Evolutionary conservation across 35 echinoderm and acorn worm species (phyloP).

Genomic region (Stichopus chloronotus): DNA sequence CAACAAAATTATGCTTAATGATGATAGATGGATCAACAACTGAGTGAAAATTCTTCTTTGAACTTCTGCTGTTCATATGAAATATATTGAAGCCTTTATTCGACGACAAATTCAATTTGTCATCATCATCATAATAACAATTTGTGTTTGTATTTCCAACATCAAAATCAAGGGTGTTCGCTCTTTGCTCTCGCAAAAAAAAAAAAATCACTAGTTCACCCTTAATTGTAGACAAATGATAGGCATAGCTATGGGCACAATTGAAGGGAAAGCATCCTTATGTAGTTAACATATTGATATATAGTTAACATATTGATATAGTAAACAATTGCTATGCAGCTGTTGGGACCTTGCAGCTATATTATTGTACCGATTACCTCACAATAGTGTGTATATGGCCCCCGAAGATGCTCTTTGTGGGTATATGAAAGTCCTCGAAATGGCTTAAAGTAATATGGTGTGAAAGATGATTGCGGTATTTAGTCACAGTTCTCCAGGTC

Average conservation of each 20-base stretch:
- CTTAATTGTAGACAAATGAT: neutral
- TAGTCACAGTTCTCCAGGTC: neutral
- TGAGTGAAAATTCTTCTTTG: neutral
- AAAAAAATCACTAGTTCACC: neutral
- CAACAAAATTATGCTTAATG: too few species aligned
- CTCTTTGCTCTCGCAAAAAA: neutral
- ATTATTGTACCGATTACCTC: neutral
- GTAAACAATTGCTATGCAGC: neutral
- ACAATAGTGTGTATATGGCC: neutral
- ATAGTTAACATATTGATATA: too few species aligned
- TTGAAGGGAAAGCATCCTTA: neutral
- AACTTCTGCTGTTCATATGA: neutral
- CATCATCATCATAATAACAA: neutral
- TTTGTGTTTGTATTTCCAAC: neutral
- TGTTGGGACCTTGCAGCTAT: neutral
- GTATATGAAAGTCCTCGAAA: neutral
- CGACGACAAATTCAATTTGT: conserved; percentile 1
- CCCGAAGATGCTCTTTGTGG: neutral
- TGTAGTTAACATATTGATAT: neutral
- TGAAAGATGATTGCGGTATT: neutral
- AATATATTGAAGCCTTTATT: neutral
- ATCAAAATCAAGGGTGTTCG: neutral
- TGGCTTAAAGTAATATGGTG: neutral
- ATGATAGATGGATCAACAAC: too few species aligned
- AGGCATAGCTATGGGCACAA: neutral